Base-by-base conservation (phyloP, 2,888 invertebrate genomes). In the Cheilosia impressa region DNA sequence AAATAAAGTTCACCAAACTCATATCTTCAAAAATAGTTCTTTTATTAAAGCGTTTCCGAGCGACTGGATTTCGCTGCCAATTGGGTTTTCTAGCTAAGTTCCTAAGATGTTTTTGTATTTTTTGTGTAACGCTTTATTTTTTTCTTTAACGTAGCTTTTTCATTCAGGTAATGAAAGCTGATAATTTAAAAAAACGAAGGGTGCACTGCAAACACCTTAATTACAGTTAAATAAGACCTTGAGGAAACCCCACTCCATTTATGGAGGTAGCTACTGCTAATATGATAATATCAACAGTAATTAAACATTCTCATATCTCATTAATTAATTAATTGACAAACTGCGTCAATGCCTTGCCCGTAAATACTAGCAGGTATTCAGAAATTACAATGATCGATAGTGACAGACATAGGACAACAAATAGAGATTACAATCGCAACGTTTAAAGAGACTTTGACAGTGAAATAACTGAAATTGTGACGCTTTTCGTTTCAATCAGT, bases 331-430 rank as follows among this genome's bases (percentile, higher is more conserved):
- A 63, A 62, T 71, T 69, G 69, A 62, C 45, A 55, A 62, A 38
- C 38, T 68, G 31, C 77, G 77, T 77, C 77, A 77, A 55, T 77
- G 55, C n/a, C 22, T 31, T n/a, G 13, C 19, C 31, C 10, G 22
- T 15, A n/a, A 27, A 10, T 22, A n/a, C 17, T 13, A 27, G 66
- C 19, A 58, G 10, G 45, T 15, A 60, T 62, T 52, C 41, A 43
- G n/a, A 45, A 53, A 58, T 58, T 60, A 58, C 65, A n/a, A 13
- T 66, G 58, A 71, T 78, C 66, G 60, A 82, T 53, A 66, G 47
- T 27, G 17, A 57, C 17, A 43, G 4, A 53, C 19, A 60, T 43
- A 10, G 34, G 31, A 41, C 15, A n/a, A 34, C 13, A 52, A 43
- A 22, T 24, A 31, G n/a, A 62, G 69, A 79, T 73, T 69, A 27